A percentile compares a stretch with the other conserved stretches of the same genome.
These are phyloP conservation scores for Ascidia mentula DNA, from an alignment of 23 tunicate genomes.

Conservation along the genomic window DNA sequence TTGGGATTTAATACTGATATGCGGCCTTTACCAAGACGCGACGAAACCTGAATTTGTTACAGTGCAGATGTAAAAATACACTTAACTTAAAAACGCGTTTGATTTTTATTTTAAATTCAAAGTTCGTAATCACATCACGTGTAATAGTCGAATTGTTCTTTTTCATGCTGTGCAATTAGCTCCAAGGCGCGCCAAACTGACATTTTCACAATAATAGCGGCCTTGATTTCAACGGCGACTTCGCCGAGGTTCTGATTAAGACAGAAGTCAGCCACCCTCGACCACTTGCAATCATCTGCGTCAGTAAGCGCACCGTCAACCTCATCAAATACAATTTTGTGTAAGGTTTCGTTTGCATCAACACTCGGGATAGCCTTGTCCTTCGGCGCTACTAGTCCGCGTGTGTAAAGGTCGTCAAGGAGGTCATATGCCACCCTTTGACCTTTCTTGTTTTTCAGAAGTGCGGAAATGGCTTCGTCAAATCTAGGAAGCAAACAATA, in stretches of 20 bases:
- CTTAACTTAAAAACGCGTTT: too few species aligned
- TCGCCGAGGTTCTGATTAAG: conserved; percentile 23
- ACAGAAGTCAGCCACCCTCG: conserved; percentile 40
- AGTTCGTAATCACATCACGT: too few species aligned
- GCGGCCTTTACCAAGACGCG: too few species aligned
- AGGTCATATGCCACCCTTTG: background rate
- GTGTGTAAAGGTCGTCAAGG: conserved; percentile 44
- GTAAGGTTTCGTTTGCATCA: conserved; percentile 25
- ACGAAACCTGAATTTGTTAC: too few species aligned
- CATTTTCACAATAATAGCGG: conserved; percentile 52
- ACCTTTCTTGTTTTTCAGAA: background rate
- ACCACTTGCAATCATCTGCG: conserved; percentile 33
- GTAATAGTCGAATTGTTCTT: conserved; percentile 87
- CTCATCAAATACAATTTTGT: conserved; percentile 55
- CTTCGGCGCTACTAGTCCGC: background rate
- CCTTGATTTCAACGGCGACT: conserved; percentile 54
- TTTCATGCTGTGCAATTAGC: conserved; percentile 73
- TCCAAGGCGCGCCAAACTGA: conserved; percentile 32
- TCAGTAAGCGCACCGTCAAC: conserved; percentile 33
- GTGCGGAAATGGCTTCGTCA: conserved; percentile 32
- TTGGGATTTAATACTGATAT: too few species aligned
- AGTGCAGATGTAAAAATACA: too few species aligned
- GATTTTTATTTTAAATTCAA: too few species aligned
- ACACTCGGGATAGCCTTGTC: background rate
- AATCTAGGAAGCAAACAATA: conserved; percentile 22